Evolutionary conservation across 2,113 vertebrate genomes (phyloP), one percentile per base, ranked within the genome.

Genomic region (Halichoerus grypus): DNA sequence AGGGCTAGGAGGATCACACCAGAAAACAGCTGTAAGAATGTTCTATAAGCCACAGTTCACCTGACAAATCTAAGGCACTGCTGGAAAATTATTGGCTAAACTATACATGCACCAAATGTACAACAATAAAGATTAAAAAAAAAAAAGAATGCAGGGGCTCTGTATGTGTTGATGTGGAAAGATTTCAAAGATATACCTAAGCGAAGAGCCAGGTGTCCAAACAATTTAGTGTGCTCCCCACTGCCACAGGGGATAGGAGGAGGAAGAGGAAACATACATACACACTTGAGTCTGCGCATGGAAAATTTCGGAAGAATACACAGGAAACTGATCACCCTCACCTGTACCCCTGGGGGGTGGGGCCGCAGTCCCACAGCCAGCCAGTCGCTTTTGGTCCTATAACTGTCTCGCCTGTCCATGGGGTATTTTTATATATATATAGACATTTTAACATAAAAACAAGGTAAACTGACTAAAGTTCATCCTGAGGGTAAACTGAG

Each of bases 371-470:
- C 79, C 33, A 55, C 0, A 7, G 24, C 28, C 3, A 19, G 12
- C 39, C 76, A 49, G 67, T 53, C 69, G 24, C 53, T 79, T 94
- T 79, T 24, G 84, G 53, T 63, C 59, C 53, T 42, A 19, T 15
- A 76, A 55, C 31, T 81, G 83, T 86, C 59, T 91, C 28, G 82
- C 57, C 31, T 22, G 33, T 55, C 63, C 36, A 39, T 2, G 5
- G 55, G 26, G 9, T 96, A 83, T 53, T 91, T 97, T 63, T 57
- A 15, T 67, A 36, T n/a, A 65, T 28, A 65, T 15, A 69, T 55
- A 82, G 77, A 93, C 11, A 80, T 61, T 36, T 88, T 83, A 82
- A 76, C 42, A 51, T 81, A 80, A 82, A 93, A 55, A 88, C 42
- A 61, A 95, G 65, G 51, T 72, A 63, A 76, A 14, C 49, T 36